phyloP scores from a whole-genome alignment of 2,113 vertebrate species.

The Periophthalmodon schlosseri region DNA sequence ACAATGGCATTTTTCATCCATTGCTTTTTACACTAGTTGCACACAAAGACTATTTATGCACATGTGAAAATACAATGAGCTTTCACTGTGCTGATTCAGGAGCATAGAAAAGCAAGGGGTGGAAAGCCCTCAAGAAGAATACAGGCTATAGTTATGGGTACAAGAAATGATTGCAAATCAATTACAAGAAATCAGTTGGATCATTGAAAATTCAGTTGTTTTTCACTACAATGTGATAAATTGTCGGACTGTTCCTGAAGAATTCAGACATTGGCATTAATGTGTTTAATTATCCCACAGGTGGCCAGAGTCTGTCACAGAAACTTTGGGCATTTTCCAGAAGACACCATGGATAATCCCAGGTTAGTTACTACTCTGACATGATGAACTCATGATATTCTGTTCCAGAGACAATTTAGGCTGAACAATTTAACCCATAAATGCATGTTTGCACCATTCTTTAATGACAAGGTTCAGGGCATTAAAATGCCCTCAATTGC shows the following conservation, averaged over 20 bases:
- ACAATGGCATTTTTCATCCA: slow-evolving; percentile 22
- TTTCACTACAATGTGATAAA: not conserved
- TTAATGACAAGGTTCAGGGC: too few species aligned
- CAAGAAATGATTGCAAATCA: not conserved
- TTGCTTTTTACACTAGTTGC: slow-evolving; percentile 64
- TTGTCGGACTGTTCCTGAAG: not conserved
- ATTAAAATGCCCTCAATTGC: too few species aligned
- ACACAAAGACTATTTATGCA: slow-evolving; percentile 59
- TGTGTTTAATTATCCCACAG: not conserved
- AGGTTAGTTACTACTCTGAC: not conserved
- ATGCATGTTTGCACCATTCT: too few species aligned
- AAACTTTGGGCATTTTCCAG: not conserved
- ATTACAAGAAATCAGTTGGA: not conserved
- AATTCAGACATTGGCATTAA: not conserved
- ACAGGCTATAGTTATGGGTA: not conserved
- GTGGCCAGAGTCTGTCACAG: not conserved
- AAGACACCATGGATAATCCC: not conserved
- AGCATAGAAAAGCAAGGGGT: not conserved
- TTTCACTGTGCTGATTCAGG: not conserved
- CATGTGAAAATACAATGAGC: slow-evolving; percentile 52
- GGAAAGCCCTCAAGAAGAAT: not conserved
- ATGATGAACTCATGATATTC: not conserved
- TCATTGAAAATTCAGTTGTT: not conserved
- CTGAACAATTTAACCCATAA: too few species aligned
- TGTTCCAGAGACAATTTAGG: too few species aligned